Base-by-base conservation (phyloP, 2,888 invertebrate species). In the Ophonus ardosiacus region DNA sequence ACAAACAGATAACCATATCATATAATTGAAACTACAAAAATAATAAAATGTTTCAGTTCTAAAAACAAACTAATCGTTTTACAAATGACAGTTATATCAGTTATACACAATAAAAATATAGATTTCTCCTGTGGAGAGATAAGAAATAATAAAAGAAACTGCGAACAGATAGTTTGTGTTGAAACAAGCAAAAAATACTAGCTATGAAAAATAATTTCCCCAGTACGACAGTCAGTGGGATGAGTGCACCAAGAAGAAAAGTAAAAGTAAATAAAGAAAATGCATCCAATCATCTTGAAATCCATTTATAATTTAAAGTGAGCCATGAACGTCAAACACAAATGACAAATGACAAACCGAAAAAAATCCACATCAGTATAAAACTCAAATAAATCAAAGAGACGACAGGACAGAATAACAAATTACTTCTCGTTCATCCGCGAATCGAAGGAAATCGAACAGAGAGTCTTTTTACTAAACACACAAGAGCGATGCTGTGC, bases 291-390 rank as follows among this genome's bases (percentile, higher is more conserved):
- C 71, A 74, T 74, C 71, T 43, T 43, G 7, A 74, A 74, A 43
- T 74, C 43, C 51, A 74, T 74, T 74, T 74, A 74, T 74, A 74
- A 74, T 74, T 74, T 74, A 74, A 43, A 74, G 71, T 74, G 71
- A 74, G 43, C 43, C 71, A 74, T 74, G 71, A 74, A 74, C 71
- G 51, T 74, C 71, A 74, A 74, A 74, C 71, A 17, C 71, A 74
- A 68, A 40, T 74, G 71, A 74, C 71, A 74, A 74, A 74, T 74
- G 71, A 74, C 71, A 74, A 74, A 17, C 17, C 21, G 71, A 74
- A 74, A 43, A 74, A 74, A 74, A 74, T 74, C 71, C 71, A 74
- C 71, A 74, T 74, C 71, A 74, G 21, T 74, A 74, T 74, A 74
- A 74, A 74, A 43, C 43, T 74, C 43, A 74, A 43, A 74, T 74